Conservation (phyloP, 2,113 vertebrate genomes). For the Anolis sagrei region DNA sequence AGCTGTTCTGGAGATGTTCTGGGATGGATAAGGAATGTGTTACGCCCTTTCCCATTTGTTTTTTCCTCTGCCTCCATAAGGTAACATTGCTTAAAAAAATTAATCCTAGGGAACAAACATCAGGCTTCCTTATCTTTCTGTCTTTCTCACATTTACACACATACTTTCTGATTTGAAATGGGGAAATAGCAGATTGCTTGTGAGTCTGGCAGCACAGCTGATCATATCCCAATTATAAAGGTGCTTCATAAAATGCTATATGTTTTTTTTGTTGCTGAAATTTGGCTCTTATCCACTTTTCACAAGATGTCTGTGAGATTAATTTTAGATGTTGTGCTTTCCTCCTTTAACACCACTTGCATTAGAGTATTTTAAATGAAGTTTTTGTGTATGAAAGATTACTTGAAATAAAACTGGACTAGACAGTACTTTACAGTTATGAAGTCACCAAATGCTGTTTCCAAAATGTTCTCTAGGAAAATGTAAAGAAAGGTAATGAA, state of each 20-base stretch:
- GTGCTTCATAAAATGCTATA: slow-evolving; percentile 64
- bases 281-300: slow-evolving; percentile 65
- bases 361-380: slow-evolving; percentile 38
- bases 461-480: fast-evolving
- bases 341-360: slow-evolving; percentile 19
- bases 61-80: too few relatives aligned
- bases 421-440: fast-evolving
- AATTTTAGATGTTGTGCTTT: slow-evolving; percentile 54
- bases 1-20: background rate
- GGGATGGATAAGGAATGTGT: background rate
- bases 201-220: slow-evolving; percentile 48
- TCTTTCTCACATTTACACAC: background rate
- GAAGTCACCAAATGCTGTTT: background rate
- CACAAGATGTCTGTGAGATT: slow-evolving; percentile 70
- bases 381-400: slow-evolving; percentile 43
- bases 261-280: slow-evolving; percentile 66
- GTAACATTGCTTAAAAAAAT: background rate
- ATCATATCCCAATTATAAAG: slow-evolving; percentile 55
- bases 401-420: background rate
- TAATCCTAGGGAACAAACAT: background rate
- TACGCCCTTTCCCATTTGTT: background rate
- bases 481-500: background rate
- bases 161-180: slow-evolving; percentile 42
- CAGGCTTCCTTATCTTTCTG: background rate
- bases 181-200: slow-evolving; percentile 62